phyloP scores from a whole-genome alignment of 2,888 invertebrate genomes.

The Lasioglossum villosulum region DNA sequence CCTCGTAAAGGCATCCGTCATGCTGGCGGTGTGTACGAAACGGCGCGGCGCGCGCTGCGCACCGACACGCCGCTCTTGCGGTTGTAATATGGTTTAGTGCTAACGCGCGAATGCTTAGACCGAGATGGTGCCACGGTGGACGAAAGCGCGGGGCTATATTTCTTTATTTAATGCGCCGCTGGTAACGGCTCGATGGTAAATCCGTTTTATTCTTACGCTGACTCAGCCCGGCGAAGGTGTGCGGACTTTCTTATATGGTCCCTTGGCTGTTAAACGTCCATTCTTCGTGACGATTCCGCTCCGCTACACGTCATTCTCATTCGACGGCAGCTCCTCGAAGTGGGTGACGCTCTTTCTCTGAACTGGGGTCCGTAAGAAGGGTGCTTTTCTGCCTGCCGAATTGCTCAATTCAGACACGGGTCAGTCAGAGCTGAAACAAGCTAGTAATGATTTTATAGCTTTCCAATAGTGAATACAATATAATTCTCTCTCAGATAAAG shows the following conservation, averaged over 20 bases:
- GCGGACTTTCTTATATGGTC: constrained; percentile 50
- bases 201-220: constrained; percentile 81
- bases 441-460: background rate
- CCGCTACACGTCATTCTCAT: constrained; percentile 40
- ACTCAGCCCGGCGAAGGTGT: constrained; percentile 76
- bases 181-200: constrained; percentile 80
- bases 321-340: constrained; percentile 29
- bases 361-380: background rate
- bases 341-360: constrained; percentile 9
- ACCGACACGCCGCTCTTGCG: constrained; percentile 72
- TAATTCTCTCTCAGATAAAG: background rate
- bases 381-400: background rate
- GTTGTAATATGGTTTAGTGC: constrained; percentile 81
- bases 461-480: too few species aligned
- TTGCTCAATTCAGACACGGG: background rate
- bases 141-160: constrained; percentile 80
- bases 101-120: constrained; percentile 79
- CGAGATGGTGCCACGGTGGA: constrained; percentile 72
- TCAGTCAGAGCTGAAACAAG: background rate
- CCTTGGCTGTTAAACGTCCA: constrained; percentile 48
- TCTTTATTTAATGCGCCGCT: constrained; percentile 81
- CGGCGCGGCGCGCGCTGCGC: constrained; percentile 41
- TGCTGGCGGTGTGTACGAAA: constrained; percentile 61
- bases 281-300: constrained; percentile 42
- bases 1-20: constrained; percentile 82